These are phyloP conservation scores for Chelonus insularis DNA, from an alignment of 1,140 invertebrate species.

Conservation along the genomic window DNA sequence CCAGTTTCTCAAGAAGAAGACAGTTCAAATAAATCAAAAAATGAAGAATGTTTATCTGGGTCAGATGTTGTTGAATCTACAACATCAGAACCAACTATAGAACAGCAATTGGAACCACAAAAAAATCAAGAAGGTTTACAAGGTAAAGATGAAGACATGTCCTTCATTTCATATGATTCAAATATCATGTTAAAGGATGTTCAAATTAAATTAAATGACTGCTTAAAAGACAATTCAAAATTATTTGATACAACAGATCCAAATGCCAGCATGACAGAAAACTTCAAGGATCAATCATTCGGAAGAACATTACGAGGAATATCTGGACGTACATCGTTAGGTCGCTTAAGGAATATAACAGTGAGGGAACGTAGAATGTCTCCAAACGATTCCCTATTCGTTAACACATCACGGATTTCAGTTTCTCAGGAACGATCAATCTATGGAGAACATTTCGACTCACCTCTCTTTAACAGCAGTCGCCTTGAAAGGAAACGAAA, in stretches of 20 bases:
- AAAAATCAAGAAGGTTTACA: slow-evolving; percentile 7
- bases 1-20: neutral
- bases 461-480: slow-evolving; percentile 34
- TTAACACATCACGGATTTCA: slow-evolving; percentile 43
- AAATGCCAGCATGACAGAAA: slow-evolving; percentile 18
- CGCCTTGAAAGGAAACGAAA: slow-evolving; percentile 45
- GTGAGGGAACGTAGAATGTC: slow-evolving; percentile 41
- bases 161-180: slow-evolving; percentile 43
- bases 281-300: slow-evolving; percentile 41
- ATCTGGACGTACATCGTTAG: slow-evolving; percentile 44
- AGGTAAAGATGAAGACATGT: slow-evolving; percentile 26
- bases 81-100: slow-evolving; percentile 17
- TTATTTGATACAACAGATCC: slow-evolving; percentile 31
- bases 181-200: slow-evolving; percentile 48
- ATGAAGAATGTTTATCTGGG: neutral
- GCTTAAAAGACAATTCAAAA: slow-evolving; percentile 46
- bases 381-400: slow-evolving; percentile 47
- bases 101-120: neutral
- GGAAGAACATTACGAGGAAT: slow-evolving; percentile 46
- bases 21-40: neutral
- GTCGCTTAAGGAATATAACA: slow-evolving; percentile 44
- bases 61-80: slow-evolving; percentile 17
- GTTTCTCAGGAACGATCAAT: slow-evolving; percentile 32
- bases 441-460: slow-evolving; percentile 33
- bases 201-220: slow-evolving; percentile 49